phyloP scores from a whole-genome alignment of 2,113 vertebrate genomes.

The Scatophagus argus region DNA sequence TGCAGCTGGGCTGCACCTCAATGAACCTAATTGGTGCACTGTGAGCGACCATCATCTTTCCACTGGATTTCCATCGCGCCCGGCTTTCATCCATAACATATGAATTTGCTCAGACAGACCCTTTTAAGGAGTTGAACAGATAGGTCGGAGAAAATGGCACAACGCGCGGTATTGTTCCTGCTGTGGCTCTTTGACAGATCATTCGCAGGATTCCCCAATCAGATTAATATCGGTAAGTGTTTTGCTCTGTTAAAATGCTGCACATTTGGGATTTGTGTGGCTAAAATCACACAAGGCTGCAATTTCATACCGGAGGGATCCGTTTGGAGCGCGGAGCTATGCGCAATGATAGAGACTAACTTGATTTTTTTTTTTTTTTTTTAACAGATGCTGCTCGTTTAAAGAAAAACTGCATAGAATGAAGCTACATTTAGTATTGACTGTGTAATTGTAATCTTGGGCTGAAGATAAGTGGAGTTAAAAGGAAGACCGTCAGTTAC shows the following conservation, averaged over 20 bases:
- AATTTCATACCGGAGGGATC: conserved; percentile 5
- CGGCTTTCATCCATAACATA: conserved; percentile 83
- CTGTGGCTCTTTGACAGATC: conserved; percentile 90
- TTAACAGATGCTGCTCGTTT: conserved; percentile 12
- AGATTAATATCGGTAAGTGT: conserved; percentile 97
- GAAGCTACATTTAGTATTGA: background rate
- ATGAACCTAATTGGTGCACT: conserved; percentile 85
- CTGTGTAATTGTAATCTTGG: background rate
- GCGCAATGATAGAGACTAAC: conserved; percentile 64
- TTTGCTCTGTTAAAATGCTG: background rate
- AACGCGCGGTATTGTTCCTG: conserved; percentile 87
- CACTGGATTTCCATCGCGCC: conserved; percentile 81
- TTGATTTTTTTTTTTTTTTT: too few species aligned
- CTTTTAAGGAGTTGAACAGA: conserved; percentile 87
- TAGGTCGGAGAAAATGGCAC: conserved; percentile 91
- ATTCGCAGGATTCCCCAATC: conserved; percentile 93
- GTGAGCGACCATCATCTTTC: conserved; percentile 81
- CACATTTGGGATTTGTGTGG: background rate
- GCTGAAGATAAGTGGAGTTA: conserved; percentile 7
- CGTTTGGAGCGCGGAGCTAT: conserved; percentile 56
- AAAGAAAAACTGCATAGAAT: conserved; percentile 30
- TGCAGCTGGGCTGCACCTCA: conserved; percentile 82
- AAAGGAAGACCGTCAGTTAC: background rate
- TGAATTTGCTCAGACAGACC: conserved; percentile 86
- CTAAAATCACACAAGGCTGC: conserved; percentile 4